Base-by-base conservation (phyloP, 2,888 invertebrate genomes). In the Candidula unifasciata region DNA sequence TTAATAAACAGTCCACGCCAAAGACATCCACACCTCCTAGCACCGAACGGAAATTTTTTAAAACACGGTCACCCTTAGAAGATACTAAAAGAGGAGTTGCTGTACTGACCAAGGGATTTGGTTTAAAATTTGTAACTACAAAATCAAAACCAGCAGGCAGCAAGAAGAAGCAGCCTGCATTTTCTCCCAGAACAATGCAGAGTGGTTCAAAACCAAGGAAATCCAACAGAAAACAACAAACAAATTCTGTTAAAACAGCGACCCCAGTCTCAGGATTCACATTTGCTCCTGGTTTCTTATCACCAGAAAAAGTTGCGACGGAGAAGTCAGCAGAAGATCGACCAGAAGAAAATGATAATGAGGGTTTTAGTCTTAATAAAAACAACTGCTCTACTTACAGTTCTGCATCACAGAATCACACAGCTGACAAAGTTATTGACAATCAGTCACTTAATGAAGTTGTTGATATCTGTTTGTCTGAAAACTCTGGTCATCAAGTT, bases 41-140 rank as follows among this genome's bases (percentile, higher is more conserved):
- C 21, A 69, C 68, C 52, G 89, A 86, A 37, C 89, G 88, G 66
- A 90, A 89, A 73, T 91, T 91, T 80, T 91, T 91, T 81, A 90
- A 89, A 85, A 82, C 88, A 68, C 88, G 89, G 71, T 89, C 89
- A 24, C 90, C 90, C 33, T 87, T 85, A 37, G 88, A 90, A 18
- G 88, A 88, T 18, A 84, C 87, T 44, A 88, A 88, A 78, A 60
- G 71, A n/a, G 73, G 87, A 69, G 88, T 88, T 78, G 84, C 90
- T 30, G 85, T 91, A 13, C 83, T 90, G 1, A 86, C 86, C 13
- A 90, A 88, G 86, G 90, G 91, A 10, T 91, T 91, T 84, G 87
- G 90, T 60, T 84, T 90, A 52, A 90, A 89, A 80, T 91, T 91
- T 89, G 86, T 88, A 54, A 87, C 89, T 18, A 87, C 85, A 66